Evolutionary conservation across 2,888 invertebrate species (phyloP), one percentile per base, ranked within the genome.

Genomic region (Pyralis farinalis): DNA sequence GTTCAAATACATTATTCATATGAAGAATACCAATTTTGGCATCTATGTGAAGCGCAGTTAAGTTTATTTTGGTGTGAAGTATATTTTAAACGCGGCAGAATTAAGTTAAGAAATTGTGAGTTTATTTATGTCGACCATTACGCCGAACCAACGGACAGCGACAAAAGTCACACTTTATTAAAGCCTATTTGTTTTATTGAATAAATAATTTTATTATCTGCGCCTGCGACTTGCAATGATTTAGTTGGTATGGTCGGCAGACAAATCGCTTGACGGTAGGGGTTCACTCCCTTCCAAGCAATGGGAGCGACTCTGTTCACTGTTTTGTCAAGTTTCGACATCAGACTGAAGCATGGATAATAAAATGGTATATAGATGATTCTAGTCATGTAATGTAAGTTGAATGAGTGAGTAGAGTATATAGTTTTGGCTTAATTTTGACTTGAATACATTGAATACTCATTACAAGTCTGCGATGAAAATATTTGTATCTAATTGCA

Each of bases 91-190:
- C 5, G 7, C 31, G 31, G 11, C 11, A 12, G 12, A 12, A 11
- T 31, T 11, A 31, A 31, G 12, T 31, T 1, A 12, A 31, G 12
- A 12, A 37, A 42, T 42, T 35, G 39, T 43, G 44, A 43, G 46
- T 55, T 67, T 71, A 80, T 80, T 76, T 72, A 82, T 78, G 66
- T 47, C 20, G 38, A 46, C 70, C 69, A 81, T 84, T 80, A 82
- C 61, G 46, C 50, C 47, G 59, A 62, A 78, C 81, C 79, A 65
- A 75, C 58, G 52, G 52, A 64, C 60, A 63, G 76, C 69, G 84
- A 82, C 81, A 83, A 83, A 83, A 79, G 65, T 84, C 75, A 74
- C 82, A 81, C 80, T 74, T 75, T 80, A 81, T 71, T 70, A 62
- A 62, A 70, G 55, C 57, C 63, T 81, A 82, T 84, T 83, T 81